Evolutionary conservation across 1,140 invertebrate genomes (phyloP).

Genomic region (Panonychus citri): DNA sequence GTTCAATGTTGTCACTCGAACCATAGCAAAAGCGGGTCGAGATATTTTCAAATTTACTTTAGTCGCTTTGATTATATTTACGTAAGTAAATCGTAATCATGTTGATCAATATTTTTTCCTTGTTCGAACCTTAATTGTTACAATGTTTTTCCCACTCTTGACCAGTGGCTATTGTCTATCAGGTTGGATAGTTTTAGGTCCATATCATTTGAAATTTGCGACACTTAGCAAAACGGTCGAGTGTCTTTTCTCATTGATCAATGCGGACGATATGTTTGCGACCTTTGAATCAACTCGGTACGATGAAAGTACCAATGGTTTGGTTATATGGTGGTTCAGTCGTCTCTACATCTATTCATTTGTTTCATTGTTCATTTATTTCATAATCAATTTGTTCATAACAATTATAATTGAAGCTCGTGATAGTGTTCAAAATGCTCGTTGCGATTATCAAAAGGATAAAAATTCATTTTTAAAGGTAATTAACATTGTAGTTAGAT

Average conservation of each 20-base stretch:
- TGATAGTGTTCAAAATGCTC: too few relatives aligned
- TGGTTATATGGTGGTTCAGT: slow-evolving; percentile 78
- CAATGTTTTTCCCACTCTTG: not conserved
- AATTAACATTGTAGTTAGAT: too few relatives aligned
- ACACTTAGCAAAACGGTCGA: slow-evolving; percentile 65
- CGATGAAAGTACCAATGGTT: slow-evolving; percentile 35
- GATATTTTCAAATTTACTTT: slow-evolving; percentile 77
- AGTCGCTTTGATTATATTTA: slow-evolving; percentile 46
- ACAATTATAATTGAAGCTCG: slow-evolving; percentile 78
- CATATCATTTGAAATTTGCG: slow-evolving; percentile 91
- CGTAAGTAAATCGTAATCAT: slow-evolving; percentile 5
- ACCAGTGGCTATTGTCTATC: slow-evolving; percentile 79
- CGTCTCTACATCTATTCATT: slow-evolving; percentile 90
- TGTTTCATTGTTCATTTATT: slow-evolving; percentile 90
- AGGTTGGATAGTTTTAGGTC: slow-evolving; percentile 90
- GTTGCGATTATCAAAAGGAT: too few relatives aligned
- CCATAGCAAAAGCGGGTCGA: slow-evolving; percentile 68
- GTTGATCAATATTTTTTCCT: not conserved
- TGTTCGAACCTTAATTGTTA: slow-evolving; percentile 44
- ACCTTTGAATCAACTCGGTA: slow-evolving; percentile 65
- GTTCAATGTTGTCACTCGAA: slow-evolving; percentile 90
- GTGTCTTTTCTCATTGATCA: slow-evolving; percentile 35
- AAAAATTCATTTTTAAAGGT: too few relatives aligned
- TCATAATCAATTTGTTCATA: slow-evolving; percentile 90
- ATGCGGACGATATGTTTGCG: slow-evolving; percentile 26